Evolutionary conservation across 2,113 vertebrate genomes (phyloP).

Genomic region (Nyctereutes procyonoides): DNA sequence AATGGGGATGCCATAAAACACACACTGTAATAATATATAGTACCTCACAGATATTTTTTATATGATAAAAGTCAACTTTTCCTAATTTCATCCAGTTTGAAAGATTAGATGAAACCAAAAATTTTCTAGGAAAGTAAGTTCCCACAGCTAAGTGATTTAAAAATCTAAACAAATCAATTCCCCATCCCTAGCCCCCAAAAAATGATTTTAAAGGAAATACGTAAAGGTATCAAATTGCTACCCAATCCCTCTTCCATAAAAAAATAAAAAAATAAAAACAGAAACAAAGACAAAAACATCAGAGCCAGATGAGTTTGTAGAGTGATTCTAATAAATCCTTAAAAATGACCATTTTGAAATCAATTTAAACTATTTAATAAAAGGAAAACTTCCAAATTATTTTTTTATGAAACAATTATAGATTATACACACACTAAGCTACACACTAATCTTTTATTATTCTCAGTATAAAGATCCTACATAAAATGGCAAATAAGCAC

Average conservation of each 20-base stretch:
- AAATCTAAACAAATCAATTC: background rate
- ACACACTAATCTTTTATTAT: background rate
- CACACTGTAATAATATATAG: background rate
- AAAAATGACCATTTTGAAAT: constrained; percentile 2
- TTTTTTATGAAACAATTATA: background rate
- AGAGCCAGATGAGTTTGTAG: background rate
- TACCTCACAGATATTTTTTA: background rate
- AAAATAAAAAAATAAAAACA: background rate
- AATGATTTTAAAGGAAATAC: background rate
- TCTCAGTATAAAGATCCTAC: background rate
- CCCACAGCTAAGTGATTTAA: background rate
- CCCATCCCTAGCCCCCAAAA: background rate
- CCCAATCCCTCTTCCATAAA: background rate
- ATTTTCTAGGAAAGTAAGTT: background rate
- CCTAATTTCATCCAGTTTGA: background rate
- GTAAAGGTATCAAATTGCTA: background rate
- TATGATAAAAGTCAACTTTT: background rate
- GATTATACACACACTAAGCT: background rate
- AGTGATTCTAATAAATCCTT: background rate
- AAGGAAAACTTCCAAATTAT: background rate
- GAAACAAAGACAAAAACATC: background rate
- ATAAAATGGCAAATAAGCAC: background rate
- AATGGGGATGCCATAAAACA: background rate
- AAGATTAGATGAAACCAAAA: background rate
- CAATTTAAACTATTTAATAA: background rate